Conservation (phyloP, 1,140 invertebrate species). For the Leptopilina clavipes region DNA sequence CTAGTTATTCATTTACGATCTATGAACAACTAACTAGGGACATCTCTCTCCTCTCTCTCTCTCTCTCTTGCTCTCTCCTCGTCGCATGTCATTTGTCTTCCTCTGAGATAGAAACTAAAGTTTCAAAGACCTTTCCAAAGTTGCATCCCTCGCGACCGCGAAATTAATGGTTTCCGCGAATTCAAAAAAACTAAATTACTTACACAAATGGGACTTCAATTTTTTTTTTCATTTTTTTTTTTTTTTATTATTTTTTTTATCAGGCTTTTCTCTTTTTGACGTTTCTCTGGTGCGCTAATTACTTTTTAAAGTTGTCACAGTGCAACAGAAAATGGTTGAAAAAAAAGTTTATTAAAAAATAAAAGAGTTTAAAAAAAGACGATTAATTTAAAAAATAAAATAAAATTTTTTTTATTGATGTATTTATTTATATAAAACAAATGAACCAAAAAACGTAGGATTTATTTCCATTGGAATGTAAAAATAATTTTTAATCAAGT, state of each 20-base stretch:
- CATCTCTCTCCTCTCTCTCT: conserved; percentile 53
- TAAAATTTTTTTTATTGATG: too few relatives aligned
- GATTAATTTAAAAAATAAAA: too few relatives aligned
- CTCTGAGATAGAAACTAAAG: conserved; percentile 68
- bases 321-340: too few relatives aligned
- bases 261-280: conserved; percentile 5
- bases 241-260: conserved; percentile 20
- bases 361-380: too few relatives aligned
- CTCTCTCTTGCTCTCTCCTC: neutral
- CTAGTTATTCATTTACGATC: conserved; percentile 65
- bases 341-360: neutral
- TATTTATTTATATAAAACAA: too few relatives aligned
- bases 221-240: neutral
- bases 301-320: neutral
- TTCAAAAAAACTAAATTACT: conserved; percentile 42
- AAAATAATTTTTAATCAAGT: too few relatives aligned
- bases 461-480: too few relatives aligned
- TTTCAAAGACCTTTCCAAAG: conserved; percentile 67
- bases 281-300: neutral
- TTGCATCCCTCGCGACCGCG: conserved; percentile 60
- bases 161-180: conserved; percentile 64
- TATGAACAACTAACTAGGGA: conserved; percentile 62
- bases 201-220: neutral
- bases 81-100: conserved; percentile 67
- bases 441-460: too few relatives aligned